Evolutionary conservation across 2,797 vertebrate species (phyloP).

Genomic region (Fratercula arctica): DNA sequence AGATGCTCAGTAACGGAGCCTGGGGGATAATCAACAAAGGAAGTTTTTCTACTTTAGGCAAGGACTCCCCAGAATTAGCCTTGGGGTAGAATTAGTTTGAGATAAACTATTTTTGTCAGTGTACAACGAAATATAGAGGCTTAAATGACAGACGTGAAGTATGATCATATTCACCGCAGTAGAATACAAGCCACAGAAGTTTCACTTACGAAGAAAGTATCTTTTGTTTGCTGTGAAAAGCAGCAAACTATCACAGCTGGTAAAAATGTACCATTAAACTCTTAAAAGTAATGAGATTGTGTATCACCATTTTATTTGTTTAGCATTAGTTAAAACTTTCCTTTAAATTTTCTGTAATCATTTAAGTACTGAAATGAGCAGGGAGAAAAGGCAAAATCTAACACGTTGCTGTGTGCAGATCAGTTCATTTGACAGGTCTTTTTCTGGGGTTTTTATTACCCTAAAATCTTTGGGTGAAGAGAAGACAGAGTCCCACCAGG

Average conservation of each 20-base stretch:
- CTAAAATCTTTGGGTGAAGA: neutral
- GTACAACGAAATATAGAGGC: neutral
- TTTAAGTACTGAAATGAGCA: neutral
- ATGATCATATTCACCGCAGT: neutral
- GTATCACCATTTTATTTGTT: neutral
- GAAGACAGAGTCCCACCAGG: neutral
- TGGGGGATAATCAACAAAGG: neutral
- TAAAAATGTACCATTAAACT: neutral
- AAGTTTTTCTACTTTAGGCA: neutral
- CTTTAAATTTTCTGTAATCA: neutral
- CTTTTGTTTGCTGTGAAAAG: neutral
- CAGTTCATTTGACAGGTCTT: neutral
- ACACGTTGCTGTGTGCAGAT: neutral
- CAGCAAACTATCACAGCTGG: neutral
- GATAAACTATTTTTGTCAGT: neutral
- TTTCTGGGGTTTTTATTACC: neutral
- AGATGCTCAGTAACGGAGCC: neutral
- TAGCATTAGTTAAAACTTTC: neutral
- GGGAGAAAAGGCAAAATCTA: neutral
- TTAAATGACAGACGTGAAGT: constrained; percentile 8
- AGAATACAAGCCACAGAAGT: neutral
- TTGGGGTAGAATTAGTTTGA: neutral
- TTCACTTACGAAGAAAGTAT: neutral
- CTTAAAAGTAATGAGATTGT: neutral
- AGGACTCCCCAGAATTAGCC: neutral